Base-by-base conservation (phyloP, 2,113 vertebrate species). In the Lonchura striata region DNA sequence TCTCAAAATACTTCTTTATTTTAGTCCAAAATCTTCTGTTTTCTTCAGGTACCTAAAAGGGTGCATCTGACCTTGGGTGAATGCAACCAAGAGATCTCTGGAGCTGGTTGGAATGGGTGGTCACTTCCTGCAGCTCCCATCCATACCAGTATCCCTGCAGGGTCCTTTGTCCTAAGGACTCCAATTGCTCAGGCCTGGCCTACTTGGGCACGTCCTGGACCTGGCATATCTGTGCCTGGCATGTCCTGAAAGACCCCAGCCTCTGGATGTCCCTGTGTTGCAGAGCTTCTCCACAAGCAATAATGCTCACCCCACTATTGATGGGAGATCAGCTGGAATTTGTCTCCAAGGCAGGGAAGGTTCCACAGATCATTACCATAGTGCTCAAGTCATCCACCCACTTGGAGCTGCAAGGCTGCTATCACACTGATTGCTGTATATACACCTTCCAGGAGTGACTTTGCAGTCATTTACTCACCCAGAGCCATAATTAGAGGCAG, bases 361-460 rank as follows among this genome's bases (percentile, higher is more conserved):
- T 86, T 96, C 95, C 83, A 46, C 47, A 41, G 65, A 69, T 52
- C 86, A 93, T 94, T 92, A 95, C 28, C 81, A 80, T 49, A 65
- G 47, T 88, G 92, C 93, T 88, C 86, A 57, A 89, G 64, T 96
- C 93, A 96, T 96, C 96, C 95, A 94, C 96, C 95, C 95, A 90
- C 93, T 44, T 77, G 39, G 22, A 84, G 68, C 71, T 88, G 65
- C 83, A 70, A 88, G 85, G 86, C 63, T 97, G 88, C 93, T 88
- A 94, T 96, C 95, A 86, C 86, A 53, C 78, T 91, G 95, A 91
- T 85, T 94, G 91, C 76, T 89, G 54, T 46, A 96, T 24, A 20
- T 42, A 71, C 82, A 85, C 90, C 96, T 97, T 97, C 71, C 94
- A 96, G 92, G 90, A 95, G 88, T 6, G 69, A 96, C 79, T 95